Evolutionary conservation across 2,113 vertebrate species (phyloP), one percentile per base, ranked within the genome.

Genomic region (Triplophysa dalaica): DNA sequence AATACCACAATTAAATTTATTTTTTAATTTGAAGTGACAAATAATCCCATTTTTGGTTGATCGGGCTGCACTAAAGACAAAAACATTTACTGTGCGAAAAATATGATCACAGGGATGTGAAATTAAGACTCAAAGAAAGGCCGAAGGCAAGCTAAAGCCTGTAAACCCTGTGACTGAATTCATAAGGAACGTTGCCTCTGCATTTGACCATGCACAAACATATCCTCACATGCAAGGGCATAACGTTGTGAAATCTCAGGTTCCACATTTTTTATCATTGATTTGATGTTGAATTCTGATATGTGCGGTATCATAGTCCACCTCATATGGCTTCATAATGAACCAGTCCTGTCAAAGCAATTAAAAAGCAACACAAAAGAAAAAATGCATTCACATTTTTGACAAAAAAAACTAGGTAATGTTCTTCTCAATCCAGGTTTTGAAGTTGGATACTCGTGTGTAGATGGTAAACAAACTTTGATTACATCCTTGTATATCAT

Each of bases 361-460:
- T 52, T 17, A 54, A 26, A n/a, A 54, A 50, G 3, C 43, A 10
- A 45, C 43, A 45, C 2, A 45, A 10, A 21, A 41, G 16, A 16
- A 19, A 17, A 56, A 56, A 7, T 43, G 9, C 8, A 65, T 83
- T 24, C 24, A 24, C 24, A 24, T 24, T 41, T 50, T 65, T 70
- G 12, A 10, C 14, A 9, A 21, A 62, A 29, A 50, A 4, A 60
- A 66, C 52, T 84, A 91, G 77, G 96, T 95, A 88, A 95, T 90
- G 78, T 95, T 95, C 80, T 90, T 91, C 78, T 93, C 93, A 75
- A 97, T 95, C 96, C 96, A 98, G 88, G 95, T 94, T 89, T 91
- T 93, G 74, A 97, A 96, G 66, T 90, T 92, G 78, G 89, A 82
- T 33, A 93, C 90, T 69, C 92, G 92, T 41, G 94, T 96, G 79